Base-by-base conservation (phyloP, 2,797 vertebrate genomes). In the Megaceryle alcyon region DNA sequence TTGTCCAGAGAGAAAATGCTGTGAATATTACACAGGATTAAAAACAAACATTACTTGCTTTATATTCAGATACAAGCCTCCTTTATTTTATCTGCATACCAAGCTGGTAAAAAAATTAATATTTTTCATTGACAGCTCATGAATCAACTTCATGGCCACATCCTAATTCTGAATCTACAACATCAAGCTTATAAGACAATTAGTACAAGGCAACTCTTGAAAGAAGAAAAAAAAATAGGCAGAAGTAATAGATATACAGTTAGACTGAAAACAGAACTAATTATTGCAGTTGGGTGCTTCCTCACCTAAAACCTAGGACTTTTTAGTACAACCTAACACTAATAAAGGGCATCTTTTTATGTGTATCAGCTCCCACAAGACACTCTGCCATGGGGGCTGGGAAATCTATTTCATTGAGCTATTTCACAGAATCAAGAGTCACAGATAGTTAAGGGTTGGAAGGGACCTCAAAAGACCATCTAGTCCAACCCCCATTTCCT, bases 361-460 rank as follows among this genome's bases (percentile, higher is more conserved):
- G n/a, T 82, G 71, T 91, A 61, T 77, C 85, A 91, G 12, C 26
- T 96, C 88, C 78, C 94, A 39, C 14, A 46, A 56, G 90, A 44
- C 57, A 28, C 19, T 31, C 16, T 59, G 41, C 33, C 4, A 1
- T 4, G 5, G 57, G 57, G 49, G 17, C 37, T 49, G 37, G 61
- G 53, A 66, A 64, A 71, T 66, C 19, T n/a, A 25, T 75, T 90
- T 78, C 56, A n/a, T 5, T 26, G 51, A 81, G 21, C 31, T 81
- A 7, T 54, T 82, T 41, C 39, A 41, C 39, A 41, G 13, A 41
- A 41, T 41, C 39, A 41, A 41, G 39, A 41, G 13, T 41, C 12
- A 41, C 39, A 41, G 39, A 41, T 14, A 6, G 39, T 41, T 41
- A 41, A 41, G 39, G 39, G 13, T 14, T 41, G 39, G 37, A 39